A percentile compares a stretch with the other conserved stretches of the same genome.
phyloP scores from a whole-genome alignment of 2,888 invertebrate species.

The Beris chalybata region DNA sequence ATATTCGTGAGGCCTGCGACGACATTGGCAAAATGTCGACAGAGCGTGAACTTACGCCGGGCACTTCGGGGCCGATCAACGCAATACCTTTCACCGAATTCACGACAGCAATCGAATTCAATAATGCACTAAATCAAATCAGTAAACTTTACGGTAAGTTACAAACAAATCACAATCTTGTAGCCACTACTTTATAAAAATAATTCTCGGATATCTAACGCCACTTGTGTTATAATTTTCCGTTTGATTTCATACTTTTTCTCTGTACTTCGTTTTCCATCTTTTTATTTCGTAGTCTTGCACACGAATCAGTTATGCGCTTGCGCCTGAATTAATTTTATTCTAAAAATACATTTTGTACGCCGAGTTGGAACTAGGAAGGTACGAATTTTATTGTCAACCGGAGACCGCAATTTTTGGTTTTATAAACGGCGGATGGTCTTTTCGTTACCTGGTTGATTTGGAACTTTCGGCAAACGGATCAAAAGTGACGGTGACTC shows the following conservation, averaged over 20 bases:
- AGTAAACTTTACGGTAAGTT: conserved; percentile 60
- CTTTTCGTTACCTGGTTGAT: conserved; percentile 58
- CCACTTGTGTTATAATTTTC: background rate
- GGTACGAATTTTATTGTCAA: too few relatives aligned
- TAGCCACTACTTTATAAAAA: conserved; percentile 10
- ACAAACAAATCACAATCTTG: background rate
- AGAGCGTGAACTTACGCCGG: conserved; percentile 61
- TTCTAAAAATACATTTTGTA: conserved; percentile 17
- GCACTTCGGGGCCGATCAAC: conserved; percentile 58
- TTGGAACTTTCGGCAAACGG: conserved; percentile 75
- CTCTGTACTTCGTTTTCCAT: conserved; percentile 5
- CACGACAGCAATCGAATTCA: conserved; percentile 57
- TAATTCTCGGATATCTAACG: background rate
- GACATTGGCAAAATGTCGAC: conserved; percentile 60
- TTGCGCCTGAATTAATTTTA: conserved; percentile 18
- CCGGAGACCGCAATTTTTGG: background rate
- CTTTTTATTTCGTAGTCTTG: conserved; percentile 2
- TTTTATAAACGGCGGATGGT: background rate
- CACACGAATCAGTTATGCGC: conserved; percentile 16
- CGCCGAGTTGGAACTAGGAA: too few relatives aligned
- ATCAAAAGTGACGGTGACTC: conserved; percentile 79
- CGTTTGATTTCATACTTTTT: conserved; percentile 4
- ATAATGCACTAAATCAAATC: conserved; percentile 60
- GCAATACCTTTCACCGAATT: conserved; percentile 59
- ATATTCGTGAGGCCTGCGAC: conserved; percentile 42